Evolutionary conservation across 1,140 invertebrate species (phyloP).

Genomic region (Cataglyphis hispanica): DNA sequence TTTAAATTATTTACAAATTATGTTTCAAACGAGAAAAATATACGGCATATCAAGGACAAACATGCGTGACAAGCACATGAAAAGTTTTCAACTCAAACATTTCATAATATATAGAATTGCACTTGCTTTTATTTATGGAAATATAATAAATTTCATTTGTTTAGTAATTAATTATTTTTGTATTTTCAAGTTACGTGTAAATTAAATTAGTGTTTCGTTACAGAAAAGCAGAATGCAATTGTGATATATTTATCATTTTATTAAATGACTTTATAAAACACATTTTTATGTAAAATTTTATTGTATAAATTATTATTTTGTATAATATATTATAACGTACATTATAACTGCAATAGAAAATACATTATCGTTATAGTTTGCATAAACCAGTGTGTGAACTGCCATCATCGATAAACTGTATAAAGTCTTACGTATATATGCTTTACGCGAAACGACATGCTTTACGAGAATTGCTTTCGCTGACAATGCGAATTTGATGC

Average conservation of each 20-base stretch:
- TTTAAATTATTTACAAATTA: constrained; percentile 49
- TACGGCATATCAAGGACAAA: background rate
- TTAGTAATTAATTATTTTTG: background rate
- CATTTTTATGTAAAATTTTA: background rate
- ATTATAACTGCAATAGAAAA: background rate
- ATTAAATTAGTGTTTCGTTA: constrained; percentile 15
- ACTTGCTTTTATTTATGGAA: constrained; percentile 9
- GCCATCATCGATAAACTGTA: background rate
- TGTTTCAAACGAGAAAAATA: constrained; percentile 29
- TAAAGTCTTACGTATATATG: constrained; percentile 1
- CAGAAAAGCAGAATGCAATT: background rate
- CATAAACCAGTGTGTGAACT: background rate
- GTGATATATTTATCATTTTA: background rate
- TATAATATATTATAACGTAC: background rate
- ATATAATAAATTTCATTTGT: background rate
- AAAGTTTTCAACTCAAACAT: constrained; percentile 32
- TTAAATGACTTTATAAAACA: background rate
- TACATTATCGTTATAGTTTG: background rate
- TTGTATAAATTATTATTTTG: no score
- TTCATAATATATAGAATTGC: constrained; percentile 3
- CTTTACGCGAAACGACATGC: background rate
- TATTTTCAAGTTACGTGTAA: background rate
- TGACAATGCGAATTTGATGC: constrained; percentile 11
- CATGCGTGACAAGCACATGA: constrained; percentile 1
- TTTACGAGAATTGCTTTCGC: constrained; percentile 11